Percentiles rank a stretch among this genome's conserved stretches.
Evolutionary conservation across 37 sponge, comb jelly and placozoan species (phyloP).

Genomic region (Aplysina aerophoba): DNA sequence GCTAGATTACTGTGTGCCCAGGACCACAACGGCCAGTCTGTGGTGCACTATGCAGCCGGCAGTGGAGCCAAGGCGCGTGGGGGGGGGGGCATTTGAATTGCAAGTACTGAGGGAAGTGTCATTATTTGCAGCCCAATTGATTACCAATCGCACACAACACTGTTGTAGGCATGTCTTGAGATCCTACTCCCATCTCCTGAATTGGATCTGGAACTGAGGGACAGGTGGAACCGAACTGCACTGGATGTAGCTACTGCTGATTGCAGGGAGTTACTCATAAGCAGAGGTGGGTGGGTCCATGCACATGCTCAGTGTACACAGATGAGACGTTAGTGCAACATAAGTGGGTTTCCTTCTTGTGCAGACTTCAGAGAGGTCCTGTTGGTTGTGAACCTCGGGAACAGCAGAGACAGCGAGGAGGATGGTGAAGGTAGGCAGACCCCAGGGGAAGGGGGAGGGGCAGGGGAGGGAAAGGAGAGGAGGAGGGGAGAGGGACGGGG

Average conservation of each 20-base stretch:
- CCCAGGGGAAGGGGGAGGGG: no score
- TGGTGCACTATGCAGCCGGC: conserved; percentile 21
- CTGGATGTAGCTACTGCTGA: conserved; percentile 61
- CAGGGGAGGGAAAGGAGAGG: no score
- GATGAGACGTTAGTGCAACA: no score
- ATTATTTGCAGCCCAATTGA: no score
- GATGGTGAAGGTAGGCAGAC: background rate
- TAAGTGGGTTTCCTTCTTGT: background rate
- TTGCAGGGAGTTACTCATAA: conserved; percentile 55
- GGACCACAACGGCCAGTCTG: conserved; percentile 24
- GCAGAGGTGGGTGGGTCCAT: conserved; percentile 53
- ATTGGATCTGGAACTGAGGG: conserved; percentile 39
- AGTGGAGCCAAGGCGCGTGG: background rate
- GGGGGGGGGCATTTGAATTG: background rate
- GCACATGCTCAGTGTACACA: no score
- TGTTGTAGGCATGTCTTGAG: conserved; percentile 60
- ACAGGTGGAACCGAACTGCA: conserved; percentile 68
- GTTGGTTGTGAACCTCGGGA: background rate
- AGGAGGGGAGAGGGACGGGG: no score
- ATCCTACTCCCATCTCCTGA: conserved; percentile 67
- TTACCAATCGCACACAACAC: no score
- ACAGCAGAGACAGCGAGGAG: background rate
- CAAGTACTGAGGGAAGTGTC: no score
- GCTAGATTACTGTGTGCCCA: background rate
- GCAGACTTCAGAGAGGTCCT: conserved; percentile 34